These are phyloP conservation scores for Diadema setosum DNA, from an alignment of 35 echinoderm and acorn worm genomes.

Conservation along the genomic window DNA sequence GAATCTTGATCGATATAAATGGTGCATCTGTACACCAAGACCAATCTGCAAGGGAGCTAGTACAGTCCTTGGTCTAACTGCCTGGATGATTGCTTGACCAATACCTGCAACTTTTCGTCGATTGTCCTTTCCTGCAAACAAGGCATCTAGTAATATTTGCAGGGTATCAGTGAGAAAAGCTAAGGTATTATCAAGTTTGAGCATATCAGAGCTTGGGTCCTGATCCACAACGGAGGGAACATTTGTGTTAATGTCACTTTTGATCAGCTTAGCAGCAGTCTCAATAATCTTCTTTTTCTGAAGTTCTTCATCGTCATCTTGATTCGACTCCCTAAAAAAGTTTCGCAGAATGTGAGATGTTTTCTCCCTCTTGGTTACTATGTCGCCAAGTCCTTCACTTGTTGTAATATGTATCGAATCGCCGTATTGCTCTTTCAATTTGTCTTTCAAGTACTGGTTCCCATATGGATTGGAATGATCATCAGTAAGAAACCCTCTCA, in stretches of 20 bases:
- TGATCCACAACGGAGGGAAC: conserved; percentile 45
- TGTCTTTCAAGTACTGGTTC: conserved; percentile 41
- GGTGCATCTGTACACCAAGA: conserved; percentile 39
- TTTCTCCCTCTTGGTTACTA: conserved; percentile 52
- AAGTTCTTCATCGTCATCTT: conserved; percentile 16
- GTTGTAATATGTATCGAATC: conserved; percentile 37
- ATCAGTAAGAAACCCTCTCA: conserved; percentile 46
- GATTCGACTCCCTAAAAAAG: background rate
- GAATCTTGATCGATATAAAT: conserved; percentile 68
- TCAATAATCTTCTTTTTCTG: conserved; percentile 55
- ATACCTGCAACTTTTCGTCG: conserved; percentile 50
- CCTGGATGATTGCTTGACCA: conserved; percentile 58
- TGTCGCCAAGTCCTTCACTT: conserved; percentile 44
- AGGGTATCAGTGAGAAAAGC: conserved; percentile 31
- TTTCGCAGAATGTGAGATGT: conserved; percentile 30
- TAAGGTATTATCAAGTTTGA: conserved; percentile 61
- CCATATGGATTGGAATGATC: conserved; percentile 38
- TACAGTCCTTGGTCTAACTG: conserved; percentile 22
- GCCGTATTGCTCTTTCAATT: conserved; percentile 47
- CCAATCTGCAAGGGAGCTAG: conserved; percentile 46
- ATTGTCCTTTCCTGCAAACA: conserved; percentile 64
- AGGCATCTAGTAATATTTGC: background rate
- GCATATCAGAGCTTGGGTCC: conserved; percentile 34
- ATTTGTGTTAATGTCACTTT: conserved; percentile 72
- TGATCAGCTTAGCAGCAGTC: conserved; percentile 67